Base-by-base conservation (phyloP, 2,888 invertebrate genomes). In the Conchocele bisecta region DNA sequence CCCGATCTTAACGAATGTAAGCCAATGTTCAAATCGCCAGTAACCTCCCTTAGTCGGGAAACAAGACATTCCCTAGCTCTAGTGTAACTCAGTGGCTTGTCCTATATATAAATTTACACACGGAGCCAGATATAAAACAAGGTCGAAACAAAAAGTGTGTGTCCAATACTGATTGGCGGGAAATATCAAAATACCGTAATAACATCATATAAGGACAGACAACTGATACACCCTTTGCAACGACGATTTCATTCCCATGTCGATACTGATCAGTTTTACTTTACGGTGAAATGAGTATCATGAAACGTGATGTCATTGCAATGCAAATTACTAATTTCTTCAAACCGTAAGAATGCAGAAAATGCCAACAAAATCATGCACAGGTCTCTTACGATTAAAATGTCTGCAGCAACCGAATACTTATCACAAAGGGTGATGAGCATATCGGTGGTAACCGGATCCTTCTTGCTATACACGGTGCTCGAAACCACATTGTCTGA, bases 211-310 rank as follows among this genome's bases (percentile, higher is more conserved):
- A 61, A 15, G 74, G 79, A 68, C 79, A 79, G 0, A 72, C 76
- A 6, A 46, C 31, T n/a, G 71, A 48, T 5, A 7, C 13, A 24
- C 75, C 79, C 59, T 75, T 79, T 11, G 54, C 22, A 26, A 79
- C 50, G 20, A 68, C 46, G 15, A 75, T 51, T 22, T 79, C 58
- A 28, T 50, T 57, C 17, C 71, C 71, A 0, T 29, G 11, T 20
- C 69, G 46, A 35, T 75, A 78, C 46, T 76, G 70, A 54, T 75
- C 75, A n/a, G 76, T 76, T 41, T 76, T 76, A 61, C 76, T 64
- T 53, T 66, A 74, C 24, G 9, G 41, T 39, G 29, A 74, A 51
- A 69, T 72, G 37, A 20, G 44, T 53, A 5, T 67, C 56, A 29
- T 29, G 5, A 29, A 69, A 60, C 20, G 15, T 28, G 13, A 75